Base-by-base conservation (phyloP, 2,888 invertebrate species). In the Nemotelus pantherinus region DNA sequence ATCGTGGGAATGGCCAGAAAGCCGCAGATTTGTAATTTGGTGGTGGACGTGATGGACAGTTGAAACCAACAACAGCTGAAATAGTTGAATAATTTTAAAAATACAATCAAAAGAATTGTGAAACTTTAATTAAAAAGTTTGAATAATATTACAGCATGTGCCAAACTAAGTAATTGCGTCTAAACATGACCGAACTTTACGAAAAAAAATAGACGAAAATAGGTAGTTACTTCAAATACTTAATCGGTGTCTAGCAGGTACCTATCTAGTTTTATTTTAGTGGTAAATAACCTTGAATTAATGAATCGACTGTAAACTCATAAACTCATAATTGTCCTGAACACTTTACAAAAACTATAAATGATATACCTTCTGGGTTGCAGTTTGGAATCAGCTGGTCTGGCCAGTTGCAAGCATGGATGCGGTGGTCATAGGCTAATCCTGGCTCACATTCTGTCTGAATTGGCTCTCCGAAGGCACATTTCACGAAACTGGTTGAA, bases 1-100 rank as follows among this genome's bases (percentile, higher is more conserved):
- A 97, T 81, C 97, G 91, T 50, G 97, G 97, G 90, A 92, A 96
- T 0, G 97, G 97, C 93, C 95, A 95, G 90, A 96, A 97, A 85
- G 93, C 94, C 74, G 95, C 95, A 3, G 95, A 92, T 78, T 93
- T 91, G 25, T 93, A 92, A 85, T 93, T 91, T 3, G 94, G 90
- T 50, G 95, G 94, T 65, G 95, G 92, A 85, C 95, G 94, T 2
- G 92, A 91, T 48, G 97, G 97, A 85, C 97, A 97, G 84, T 95
- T 95, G 90, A 97, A 97, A 76, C 96, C 96, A 79, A 96, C 93
- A 78, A 97, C 93, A 83, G 94, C 95, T 94, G 88, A 53, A 77
- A 65, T 53, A 9, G 10, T 48, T 60, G 6, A 25, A 25, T 25
- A 25, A 25, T 25, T 25, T 25, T 25, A 25, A 25, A 25, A 25